Conservation (phyloP, 2,888 invertebrate species). For the Eupithecia exiguata region DNA sequence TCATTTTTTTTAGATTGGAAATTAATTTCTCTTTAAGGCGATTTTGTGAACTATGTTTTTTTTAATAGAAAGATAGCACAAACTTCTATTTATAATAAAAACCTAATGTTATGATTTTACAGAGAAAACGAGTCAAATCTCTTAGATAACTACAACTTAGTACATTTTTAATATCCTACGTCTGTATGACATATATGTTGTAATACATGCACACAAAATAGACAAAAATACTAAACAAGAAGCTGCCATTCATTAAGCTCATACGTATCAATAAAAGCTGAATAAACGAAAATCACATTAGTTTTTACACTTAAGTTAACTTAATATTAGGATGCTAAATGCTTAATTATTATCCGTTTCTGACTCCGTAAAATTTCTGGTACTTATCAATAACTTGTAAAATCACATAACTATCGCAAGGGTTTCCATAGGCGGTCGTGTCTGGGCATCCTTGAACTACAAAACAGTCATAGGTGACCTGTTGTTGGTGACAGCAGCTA, state of each 20-base stretch:
- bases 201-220: neutral
- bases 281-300: neutral
- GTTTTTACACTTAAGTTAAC: neutral
- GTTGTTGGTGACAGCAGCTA: constrained; percentile 65
- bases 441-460: constrained; percentile 71
- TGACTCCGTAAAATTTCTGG: constrained; percentile 60
- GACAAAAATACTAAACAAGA: neutral
- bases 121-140: neutral
- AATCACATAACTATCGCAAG: constrained; percentile 62
- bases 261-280: neutral
- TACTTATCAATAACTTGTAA: constrained; percentile 62
- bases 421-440: constrained; percentile 65
- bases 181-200: neutral
- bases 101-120: neutral
- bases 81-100: neutral
- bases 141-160: neutral
- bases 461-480: constrained; percentile 66
- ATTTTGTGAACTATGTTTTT: neutral
- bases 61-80: neutral
- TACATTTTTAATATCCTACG: neutral
- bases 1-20: neutral
- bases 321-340: neutral
- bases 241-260: neutral
- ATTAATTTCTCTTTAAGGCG: neutral
- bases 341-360: constrained; percentile 41